phyloP scores from a whole-genome alignment of 2,113 vertebrate species.

The Rhinopomastus cyanomelas region DNA sequence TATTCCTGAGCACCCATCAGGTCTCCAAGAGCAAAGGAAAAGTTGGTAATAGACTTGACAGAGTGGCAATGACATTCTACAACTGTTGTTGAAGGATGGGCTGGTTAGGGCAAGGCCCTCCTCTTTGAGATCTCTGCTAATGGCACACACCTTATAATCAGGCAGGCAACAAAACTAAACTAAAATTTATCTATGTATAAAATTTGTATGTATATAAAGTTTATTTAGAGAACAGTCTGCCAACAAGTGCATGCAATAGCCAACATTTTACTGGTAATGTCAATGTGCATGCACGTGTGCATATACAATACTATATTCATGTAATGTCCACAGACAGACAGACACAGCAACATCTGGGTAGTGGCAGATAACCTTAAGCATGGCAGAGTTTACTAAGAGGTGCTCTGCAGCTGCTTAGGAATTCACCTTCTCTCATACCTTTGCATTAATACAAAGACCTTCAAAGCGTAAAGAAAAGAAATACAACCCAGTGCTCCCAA shows the following conservation, averaged over 20 bases:
- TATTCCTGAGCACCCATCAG: rapidly evolving
- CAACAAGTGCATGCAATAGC: neutral
- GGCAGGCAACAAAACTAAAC: neutral
- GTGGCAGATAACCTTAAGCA: neutral
- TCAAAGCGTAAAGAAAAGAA: neutral
- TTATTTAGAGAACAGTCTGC: neutral
- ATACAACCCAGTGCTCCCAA: neutral
- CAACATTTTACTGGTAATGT: neutral
- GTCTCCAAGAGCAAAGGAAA: neutral
- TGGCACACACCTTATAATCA: neutral
- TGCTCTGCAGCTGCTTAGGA: neutral
- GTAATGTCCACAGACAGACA: neutral
- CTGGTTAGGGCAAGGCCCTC: neutral
- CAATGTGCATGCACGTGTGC: neutral
- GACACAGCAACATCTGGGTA: neutral
- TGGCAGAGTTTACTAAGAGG: neutral
- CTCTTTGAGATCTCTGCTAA: constrained; percentile 3
- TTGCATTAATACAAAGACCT: neutral
- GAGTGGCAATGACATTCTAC: neutral
- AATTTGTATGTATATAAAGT: neutral
- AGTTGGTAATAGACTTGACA: neutral
- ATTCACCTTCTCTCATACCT: neutral
- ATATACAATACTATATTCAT: neutral
- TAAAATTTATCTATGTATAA: too few species aligned
- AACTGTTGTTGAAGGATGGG: neutral